Base-by-base conservation (phyloP, 2,888 invertebrate species). In the Lacanobia oleracea region DNA sequence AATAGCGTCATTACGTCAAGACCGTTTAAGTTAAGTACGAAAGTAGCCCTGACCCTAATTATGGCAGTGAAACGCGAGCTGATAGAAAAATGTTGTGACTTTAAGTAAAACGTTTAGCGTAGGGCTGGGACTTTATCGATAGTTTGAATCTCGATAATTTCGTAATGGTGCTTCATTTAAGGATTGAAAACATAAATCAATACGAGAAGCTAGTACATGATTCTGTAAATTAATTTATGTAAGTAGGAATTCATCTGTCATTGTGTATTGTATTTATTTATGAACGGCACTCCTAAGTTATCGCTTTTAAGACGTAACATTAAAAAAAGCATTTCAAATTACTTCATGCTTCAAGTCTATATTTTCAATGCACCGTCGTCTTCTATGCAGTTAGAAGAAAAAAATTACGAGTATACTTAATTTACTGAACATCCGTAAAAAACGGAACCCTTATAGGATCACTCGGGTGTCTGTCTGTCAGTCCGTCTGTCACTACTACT, bases 41-140 rank as follows among this genome's bases (percentile, higher is more conserved):
- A 83, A 84, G 72, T 65, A 68, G 43, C 82, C 79, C 57, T 84
- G 84, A 82, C 82, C 76, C 61, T 84, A 84, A 83, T 84, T 75
- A 77, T 68, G 43, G 33, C 51, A 66, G 67, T 51, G 54, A 72
- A 77, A 72, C 59, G 61, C 57, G 50, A 65, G 16, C 50, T 27
- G 43, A 78, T 69, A 81, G 69, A 84, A 70, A 77, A 83, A 63
- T 69, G 27, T 54, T 37, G 65, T 51, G 66, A 65, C 64, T 81
- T 67, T 27, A 23, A 63, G 63, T 56, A n/a, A 72, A 66, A 51
- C 57, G 37, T 27, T 69, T 51, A 63, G 23, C 2, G 8, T 16
- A 67, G 48, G 14, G 67, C 33, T 61, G 63, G 40, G 50, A 27
- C 14, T 48, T 21, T 33, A 9, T 67, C 77, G 56, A 57, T 43